Conservation (phyloP, 2,797 vertebrate genomes). For the Galago senegalensis region DNA sequence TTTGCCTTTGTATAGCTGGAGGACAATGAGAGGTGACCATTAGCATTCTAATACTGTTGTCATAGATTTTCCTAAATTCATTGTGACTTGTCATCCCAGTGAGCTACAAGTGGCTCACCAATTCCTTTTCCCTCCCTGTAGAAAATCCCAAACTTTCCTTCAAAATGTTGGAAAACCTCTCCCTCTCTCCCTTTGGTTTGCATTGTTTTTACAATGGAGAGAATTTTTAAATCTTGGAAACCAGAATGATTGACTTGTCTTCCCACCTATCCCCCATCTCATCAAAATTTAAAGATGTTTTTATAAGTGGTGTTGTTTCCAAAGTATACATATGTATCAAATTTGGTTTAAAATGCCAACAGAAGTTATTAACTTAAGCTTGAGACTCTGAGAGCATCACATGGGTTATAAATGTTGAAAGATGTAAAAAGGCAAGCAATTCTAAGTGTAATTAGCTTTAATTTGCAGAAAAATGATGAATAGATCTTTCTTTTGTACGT, state of each 20-base stretch:
- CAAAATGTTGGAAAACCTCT: background rate
- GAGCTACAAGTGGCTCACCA: background rate
- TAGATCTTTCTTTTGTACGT: background rate
- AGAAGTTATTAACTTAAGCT: background rate
- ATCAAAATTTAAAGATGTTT: background rate
- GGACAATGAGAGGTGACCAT: background rate
- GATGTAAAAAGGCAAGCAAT: background rate
- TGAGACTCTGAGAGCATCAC: background rate
- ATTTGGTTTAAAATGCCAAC: background rate
- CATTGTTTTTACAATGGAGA: slow-evolving; percentile 2
- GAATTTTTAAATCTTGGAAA: slow-evolving; percentile 28
- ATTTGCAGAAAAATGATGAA: background rate
- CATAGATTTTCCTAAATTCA: background rate
- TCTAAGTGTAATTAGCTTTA: background rate
- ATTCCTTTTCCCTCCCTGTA: slow-evolving; percentile 12
- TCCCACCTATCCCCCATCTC: background rate
- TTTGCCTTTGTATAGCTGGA: background rate
- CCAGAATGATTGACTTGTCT: background rate
- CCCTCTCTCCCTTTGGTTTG: background rate
- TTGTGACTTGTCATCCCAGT: background rate
- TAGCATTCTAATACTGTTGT: background rate
- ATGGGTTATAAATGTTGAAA: background rate
- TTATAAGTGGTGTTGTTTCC: background rate
- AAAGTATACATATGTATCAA: background rate
- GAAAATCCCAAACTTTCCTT: background rate